Evolutionary conservation across 2,888 invertebrate species (phyloP), one percentile per base, ranked within the genome.

Genomic region (Napeogenes inachia): DNA sequence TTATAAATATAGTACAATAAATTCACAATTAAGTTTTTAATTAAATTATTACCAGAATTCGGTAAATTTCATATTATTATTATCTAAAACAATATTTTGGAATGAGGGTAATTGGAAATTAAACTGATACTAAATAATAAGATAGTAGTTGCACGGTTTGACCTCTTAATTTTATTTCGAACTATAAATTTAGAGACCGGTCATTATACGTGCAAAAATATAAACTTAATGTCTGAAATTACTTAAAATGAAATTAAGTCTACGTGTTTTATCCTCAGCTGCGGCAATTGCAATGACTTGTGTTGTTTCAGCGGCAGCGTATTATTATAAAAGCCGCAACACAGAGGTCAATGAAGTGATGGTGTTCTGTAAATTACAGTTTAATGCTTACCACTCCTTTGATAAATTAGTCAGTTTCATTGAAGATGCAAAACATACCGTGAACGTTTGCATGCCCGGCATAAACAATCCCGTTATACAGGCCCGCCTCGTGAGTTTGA

Each of bases 361-460:
- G 89, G 86, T 89, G 67, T 90, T 90, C 75, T 89, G 89, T 73
- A 89, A 90, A 76, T 75, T 90, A 57, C 89, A 90, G 67, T 85
- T 78, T 64, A 90, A 90, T 73, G 85, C 85, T 13, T 82, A 79
- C 68, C 85, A 87, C 72, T 89, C 83, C 75, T 90, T 90, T 73
- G 89, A 90, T 71, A 88, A 87, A 68, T 70, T 90, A 60, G 79
- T 89, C 58, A 85, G 88, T 70, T 87, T 82, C 68, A 78, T 90
- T 63, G 88, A 90, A 73, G 75, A 80, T 46, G 89, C 89, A 10
- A 85, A 81, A 63, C 70, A 76, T 64, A 82, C 77, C 68, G 78
- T 90, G 33, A 81, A 81, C 65, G 85, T 90, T 32, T 90, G 90
- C 73, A 90, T 90, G 90, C 89, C 89, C 4, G 83, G 87, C 38